These are phyloP conservation scores for Phoxinus phoxinus DNA, from an alignment of 2,113 vertebrate species.

Conservation along the genomic window DNA sequence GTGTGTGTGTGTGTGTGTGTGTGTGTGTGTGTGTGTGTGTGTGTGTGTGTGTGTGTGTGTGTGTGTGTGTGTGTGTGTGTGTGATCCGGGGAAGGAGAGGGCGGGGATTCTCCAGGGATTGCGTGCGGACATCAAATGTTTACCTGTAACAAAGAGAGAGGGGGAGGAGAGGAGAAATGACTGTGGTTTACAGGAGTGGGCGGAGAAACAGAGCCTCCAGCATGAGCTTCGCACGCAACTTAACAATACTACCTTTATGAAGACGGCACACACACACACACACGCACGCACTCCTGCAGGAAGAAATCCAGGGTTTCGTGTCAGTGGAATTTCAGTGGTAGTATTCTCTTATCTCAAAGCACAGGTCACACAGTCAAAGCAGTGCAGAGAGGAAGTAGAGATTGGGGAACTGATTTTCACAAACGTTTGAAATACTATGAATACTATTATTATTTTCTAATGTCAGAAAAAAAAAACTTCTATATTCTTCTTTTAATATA, in stretches of 20 bases:
- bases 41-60: too few species aligned
- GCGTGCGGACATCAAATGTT: conserved; percentile 76
- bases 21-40: too few species aligned
- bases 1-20: conserved; percentile 6
- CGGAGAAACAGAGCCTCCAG: conserved; percentile 75
- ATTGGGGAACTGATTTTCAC: neutral
- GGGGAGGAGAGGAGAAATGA: conserved; percentile 78
- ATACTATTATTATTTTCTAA: too few species aligned
- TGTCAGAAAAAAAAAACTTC: too few species aligned
- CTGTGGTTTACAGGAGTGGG: conserved; percentile 85
- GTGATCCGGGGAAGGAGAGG: conserved; percentile 69
- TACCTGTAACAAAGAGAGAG: conserved; percentile 81
- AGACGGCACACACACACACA: conserved; percentile 67
- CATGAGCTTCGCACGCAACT: conserved; percentile 88
- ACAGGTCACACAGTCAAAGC: conserved; percentile 48
- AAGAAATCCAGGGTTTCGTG: conserved; percentile 62
- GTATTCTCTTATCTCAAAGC: conserved; percentile 48
- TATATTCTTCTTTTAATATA: too few species aligned
- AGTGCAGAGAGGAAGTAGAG: neutral
- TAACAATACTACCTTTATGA: conserved; percentile 93
- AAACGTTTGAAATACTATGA: neutral
- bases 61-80: conserved; percentile 52
- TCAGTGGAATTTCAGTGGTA: conserved; percentile 57
- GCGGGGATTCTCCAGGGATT: conserved; percentile 77
- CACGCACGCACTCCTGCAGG: conserved; percentile 54